These are phyloP conservation scores for Miltochrista miniata DNA, from an alignment of 2,888 invertebrate species.

Conservation along the genomic window DNA sequence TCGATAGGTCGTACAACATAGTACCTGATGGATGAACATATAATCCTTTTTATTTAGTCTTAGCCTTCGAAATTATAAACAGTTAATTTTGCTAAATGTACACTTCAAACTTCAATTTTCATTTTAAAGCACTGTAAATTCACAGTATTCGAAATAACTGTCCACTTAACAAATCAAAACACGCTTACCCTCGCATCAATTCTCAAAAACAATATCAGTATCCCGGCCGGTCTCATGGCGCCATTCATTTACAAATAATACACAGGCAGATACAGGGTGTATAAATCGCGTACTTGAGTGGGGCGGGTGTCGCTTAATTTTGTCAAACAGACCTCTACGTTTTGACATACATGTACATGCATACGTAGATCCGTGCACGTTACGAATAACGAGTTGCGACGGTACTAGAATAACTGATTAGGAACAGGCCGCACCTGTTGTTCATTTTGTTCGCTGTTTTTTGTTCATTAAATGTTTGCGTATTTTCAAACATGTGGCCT, in stretches of 20 bases:
- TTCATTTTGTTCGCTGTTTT: conserved; percentile 33
- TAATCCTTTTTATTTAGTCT: no score
- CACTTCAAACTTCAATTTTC: background rate
- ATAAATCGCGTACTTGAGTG: conserved; percentile 53
- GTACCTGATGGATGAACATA: no score
- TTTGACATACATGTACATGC: conserved; percentile 53
- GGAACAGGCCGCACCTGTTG: conserved; percentile 56
- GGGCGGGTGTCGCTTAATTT: conserved; percentile 53
- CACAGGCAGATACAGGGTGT: conserved; percentile 19
- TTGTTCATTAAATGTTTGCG: conserved; percentile 40
- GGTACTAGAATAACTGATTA: conserved; percentile 63
- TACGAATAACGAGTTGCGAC: conserved; percentile 54
- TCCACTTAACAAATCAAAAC: conserved; percentile 6
- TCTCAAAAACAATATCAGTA: conserved; percentile 16
- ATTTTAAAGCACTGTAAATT: background rate
- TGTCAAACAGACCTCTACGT: conserved; percentile 60
- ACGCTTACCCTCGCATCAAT: conserved; percentile 7
- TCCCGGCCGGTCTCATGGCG: conserved; percentile 16
- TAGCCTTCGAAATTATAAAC: no score
- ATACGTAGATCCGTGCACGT: conserved; percentile 29
- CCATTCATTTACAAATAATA: conserved; percentile 33
- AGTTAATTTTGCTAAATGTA: background rate
- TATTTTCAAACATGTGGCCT: conserved; percentile 22
- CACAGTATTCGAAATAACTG: conserved; percentile 1
- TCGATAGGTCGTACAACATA: no score